Conservation (phyloP, 2,113 vertebrate species). For the Chaetura pelagica region DNA sequence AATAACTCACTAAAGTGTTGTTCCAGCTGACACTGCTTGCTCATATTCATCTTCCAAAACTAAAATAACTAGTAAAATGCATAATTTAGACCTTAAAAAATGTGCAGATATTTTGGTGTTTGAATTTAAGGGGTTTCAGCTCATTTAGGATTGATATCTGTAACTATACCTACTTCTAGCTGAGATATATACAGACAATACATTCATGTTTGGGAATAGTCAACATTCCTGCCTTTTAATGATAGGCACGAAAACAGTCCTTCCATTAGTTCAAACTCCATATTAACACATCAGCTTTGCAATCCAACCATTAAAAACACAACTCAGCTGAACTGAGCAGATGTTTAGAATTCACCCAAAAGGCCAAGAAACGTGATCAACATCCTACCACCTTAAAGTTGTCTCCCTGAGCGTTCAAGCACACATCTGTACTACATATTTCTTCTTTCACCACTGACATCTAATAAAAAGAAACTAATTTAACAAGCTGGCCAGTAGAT, state of each 20-base stretch:
- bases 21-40: conserved; percentile 3
- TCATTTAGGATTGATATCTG: not conserved
- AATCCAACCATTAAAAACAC: not conserved
- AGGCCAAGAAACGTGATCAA: not conserved
- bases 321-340: not conserved
- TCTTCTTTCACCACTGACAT: not conserved
- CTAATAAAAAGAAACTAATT: not conserved
- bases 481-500: not conserved
- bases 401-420: not conserved
- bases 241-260: not conserved
- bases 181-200: not conserved
- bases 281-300: not conserved
- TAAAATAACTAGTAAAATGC: not conserved
- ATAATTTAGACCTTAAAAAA: not conserved
- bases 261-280: not conserved
- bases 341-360: conserved; percentile 23
- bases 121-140: not conserved
- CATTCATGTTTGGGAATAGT: not conserved
- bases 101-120: not conserved
- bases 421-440: not conserved
- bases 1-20: not conserved
- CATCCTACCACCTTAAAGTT: not conserved
- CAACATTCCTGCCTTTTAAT: not conserved
- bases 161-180: not conserved
- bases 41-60: not conserved